Evolutionary conservation across 1,140 invertebrate species (phyloP).

Genomic region (Agrypnia vestita): DNA sequence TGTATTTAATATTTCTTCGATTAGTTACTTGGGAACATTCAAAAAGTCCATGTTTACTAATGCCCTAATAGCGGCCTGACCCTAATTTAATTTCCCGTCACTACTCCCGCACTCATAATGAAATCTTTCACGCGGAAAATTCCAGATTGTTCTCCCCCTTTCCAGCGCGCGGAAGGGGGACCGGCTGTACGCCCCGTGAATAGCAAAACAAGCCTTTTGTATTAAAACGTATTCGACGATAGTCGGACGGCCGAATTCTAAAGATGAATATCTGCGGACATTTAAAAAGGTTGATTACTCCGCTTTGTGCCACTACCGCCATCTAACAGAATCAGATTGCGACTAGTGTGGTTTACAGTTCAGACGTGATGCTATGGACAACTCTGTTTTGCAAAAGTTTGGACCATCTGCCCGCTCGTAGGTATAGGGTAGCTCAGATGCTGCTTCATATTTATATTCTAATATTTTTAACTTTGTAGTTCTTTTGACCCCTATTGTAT

Average conservation of each 20-base stretch:
- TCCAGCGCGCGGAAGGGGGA: not conserved
- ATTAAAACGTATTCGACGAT: constrained; percentile 45
- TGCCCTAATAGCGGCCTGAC: constrained; percentile 36
- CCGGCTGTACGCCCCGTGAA: constrained; percentile 31
- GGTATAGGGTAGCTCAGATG: no score
- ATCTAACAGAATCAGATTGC: constrained; percentile 29
- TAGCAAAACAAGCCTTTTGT: constrained; percentile 48
- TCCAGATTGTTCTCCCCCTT: constrained; percentile 32
- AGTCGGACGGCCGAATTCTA: constrained; percentile 41
- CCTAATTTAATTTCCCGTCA: constrained; percentile 47
- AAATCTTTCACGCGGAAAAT: constrained; percentile 49
- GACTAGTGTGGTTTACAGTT: constrained; percentile 13
- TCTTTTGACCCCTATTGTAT: no score
- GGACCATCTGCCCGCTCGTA: no score
- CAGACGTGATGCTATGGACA: constrained; percentile 11
- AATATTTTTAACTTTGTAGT: no score
- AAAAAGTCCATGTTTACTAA: constrained; percentile 47
- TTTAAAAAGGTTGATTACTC: constrained; percentile 46
- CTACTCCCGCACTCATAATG: constrained; percentile 37
- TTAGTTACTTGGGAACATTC: constrained; percentile 25
- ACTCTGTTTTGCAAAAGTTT: constrained; percentile 41
- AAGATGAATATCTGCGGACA: constrained; percentile 43
- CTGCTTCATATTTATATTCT: no score
- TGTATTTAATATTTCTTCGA: constrained; percentile 25
- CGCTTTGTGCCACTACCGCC: constrained; percentile 41